phyloP scores from a whole-genome alignment of 2,797 vertebrate genomes.

The Champsocephalus esox region DNA sequence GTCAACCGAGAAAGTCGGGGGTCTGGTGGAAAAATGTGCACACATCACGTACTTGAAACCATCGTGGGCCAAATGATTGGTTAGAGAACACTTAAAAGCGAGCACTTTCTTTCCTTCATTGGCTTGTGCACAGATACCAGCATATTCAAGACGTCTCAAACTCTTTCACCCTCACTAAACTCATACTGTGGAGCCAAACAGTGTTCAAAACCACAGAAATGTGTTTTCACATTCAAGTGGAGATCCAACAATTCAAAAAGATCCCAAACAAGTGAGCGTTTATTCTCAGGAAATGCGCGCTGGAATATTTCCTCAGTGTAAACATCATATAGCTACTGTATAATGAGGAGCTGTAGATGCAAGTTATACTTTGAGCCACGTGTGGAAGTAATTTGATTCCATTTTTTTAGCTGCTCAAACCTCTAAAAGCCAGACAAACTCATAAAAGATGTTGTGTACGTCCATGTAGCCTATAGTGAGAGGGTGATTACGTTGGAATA shows the following conservation, averaged over 20 bases:
- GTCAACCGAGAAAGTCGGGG: conserved; percentile 6
- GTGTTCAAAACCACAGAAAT: conserved; percentile 7
- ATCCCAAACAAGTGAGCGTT: neutral
- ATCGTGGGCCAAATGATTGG: conserved; percentile 44
- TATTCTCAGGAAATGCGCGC: neutral
- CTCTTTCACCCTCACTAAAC: conserved; percentile 5
- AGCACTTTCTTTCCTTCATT: conserved; percentile 31
- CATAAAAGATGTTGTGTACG: neutral
- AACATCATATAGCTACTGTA: conserved; percentile 2
- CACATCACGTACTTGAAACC: conserved; percentile 34
- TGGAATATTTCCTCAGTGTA: neutral
- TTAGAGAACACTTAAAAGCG: conserved; percentile 49
- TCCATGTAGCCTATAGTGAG: neutral
- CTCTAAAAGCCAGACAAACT: neutral
- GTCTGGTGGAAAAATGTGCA: conserved; percentile 57
- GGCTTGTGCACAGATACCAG: conserved; percentile 18
- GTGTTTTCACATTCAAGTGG: neutral
- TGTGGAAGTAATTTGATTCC: neutral
- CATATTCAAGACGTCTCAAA: conserved; percentile 16
- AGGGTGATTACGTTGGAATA: neutral
- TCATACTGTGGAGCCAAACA: neutral
- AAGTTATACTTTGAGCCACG: neutral
- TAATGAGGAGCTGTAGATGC: neutral
- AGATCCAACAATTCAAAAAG: neutral
- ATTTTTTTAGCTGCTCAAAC: neutral